Evolutionary conservation across 2,113 vertebrate species (phyloP).

Genomic region (Tangachromis dhanisi): DNA sequence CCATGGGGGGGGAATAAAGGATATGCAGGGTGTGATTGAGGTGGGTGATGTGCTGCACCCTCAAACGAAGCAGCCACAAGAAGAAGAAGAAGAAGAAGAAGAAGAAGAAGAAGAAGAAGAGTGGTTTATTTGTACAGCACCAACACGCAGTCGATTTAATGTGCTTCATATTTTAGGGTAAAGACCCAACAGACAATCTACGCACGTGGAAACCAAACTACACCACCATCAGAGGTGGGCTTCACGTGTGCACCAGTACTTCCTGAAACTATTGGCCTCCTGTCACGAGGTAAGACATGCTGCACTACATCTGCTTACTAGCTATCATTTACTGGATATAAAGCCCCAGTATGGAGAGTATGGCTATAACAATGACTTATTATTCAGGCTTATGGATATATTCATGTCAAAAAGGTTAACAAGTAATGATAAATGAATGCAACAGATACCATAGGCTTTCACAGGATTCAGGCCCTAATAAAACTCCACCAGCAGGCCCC

Average conservation of each 20-base stretch:
- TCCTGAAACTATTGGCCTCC: not conserved
- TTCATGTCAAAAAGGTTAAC: not conserved
- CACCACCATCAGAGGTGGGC: not conserved
- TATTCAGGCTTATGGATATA: not conserved
- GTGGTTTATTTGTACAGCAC: not conserved
- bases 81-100: not conserved
- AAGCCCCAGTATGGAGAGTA: not conserved
- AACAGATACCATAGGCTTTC: not conserved
- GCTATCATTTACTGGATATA: accelerated
- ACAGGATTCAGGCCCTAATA: not conserved
- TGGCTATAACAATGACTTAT: not conserved
- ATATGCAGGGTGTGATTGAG: not conserved
- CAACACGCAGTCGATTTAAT: not conserved
- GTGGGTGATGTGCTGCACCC: not conserved
- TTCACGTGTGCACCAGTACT: not conserved
- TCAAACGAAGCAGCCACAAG: not conserved
- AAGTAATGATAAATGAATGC: not conserved
- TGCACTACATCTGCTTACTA: not conserved
- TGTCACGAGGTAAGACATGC: not conserved
- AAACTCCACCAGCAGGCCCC: not conserved
- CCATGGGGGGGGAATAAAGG: not conserved
- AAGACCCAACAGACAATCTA: not conserved
- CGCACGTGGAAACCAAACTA: not conserved
- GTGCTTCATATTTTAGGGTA: not conserved
- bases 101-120: accelerated